Evolutionary conservation across 2,888 invertebrate species (phyloP), one percentile per base, ranked within the genome.

Genomic region (Podabrus alpinus): DNA sequence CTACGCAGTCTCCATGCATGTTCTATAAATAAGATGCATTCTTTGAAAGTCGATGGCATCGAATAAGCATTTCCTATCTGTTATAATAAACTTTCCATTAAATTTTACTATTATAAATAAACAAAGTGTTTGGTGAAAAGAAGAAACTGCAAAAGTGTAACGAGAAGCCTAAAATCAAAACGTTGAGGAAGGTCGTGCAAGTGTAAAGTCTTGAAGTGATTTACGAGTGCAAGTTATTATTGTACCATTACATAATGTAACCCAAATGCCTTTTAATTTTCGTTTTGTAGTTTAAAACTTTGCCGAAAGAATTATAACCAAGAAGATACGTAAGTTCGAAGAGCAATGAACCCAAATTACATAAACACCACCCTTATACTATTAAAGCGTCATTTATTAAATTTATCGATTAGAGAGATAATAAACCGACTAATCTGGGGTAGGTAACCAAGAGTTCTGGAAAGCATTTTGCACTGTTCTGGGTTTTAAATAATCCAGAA

Each of bases 291-390:
- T 64, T n/a, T 13, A 61, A 61, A 61, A 61, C 15, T 15, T 61
- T 21, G 19, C 19, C 62, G 21, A 64, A 15, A 9, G 62, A n/a
- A 19, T 13, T 21, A 19, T 19, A 15, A 19, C n/a, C 62, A 64
- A 16, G 21, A 13, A 17, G 21, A 64, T 64, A 19, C 45, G 62
- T 64, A 45, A 73, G 45, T 64, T 62, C 21, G 25, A 19, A 64
- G 74, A 68, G 68, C 71, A 74, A 74, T 71, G 74, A 71, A 67
- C 74, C 61, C 29, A 71, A 74, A 74, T 74, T 74, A 71, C 71
- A 25, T 64, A 64, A 61, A 61, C 68, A 71, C 71, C 67, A 74
- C 71, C 74, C 74, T 68, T 25, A 25, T 24, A 74, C 68, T 68
- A 74, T 74, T 74, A 71, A 71, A 71, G 71, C 62, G 74, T 68